Conservation (phyloP, 1,140 invertebrate species). For the Pogonognathellus flavescens region DNA sequence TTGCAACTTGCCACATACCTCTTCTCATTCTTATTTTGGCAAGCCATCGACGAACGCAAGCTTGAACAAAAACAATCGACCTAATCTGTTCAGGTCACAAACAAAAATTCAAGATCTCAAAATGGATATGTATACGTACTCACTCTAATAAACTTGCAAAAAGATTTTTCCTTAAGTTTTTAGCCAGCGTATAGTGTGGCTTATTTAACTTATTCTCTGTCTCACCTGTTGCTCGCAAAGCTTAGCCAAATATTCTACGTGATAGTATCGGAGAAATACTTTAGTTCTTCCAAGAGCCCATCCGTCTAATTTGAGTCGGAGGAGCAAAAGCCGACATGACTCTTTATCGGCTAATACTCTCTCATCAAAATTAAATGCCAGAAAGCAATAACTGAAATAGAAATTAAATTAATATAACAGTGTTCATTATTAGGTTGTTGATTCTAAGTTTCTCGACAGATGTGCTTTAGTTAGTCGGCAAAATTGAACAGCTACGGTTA, state of each 20-base stretch:
- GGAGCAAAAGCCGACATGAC: slow-evolving; percentile 79
- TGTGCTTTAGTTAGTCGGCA: too few species aligned
- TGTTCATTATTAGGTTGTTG: not conserved
- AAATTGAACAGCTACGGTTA: too few species aligned
- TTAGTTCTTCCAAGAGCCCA: slow-evolving; percentile 88
- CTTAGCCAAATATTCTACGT: slow-evolving; percentile 84
- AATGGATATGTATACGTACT: not conserved
- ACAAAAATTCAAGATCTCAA: not conserved
- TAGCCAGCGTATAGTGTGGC: too few species aligned
- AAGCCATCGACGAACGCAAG: slow-evolving; percentile 80
- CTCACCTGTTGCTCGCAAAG: slow-evolving; percentile 80
- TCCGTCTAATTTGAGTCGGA: slow-evolving; percentile 83
- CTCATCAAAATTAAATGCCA: slow-evolving; percentile 83
- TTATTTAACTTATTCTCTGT: too few species aligned
- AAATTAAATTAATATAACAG: slow-evolving; percentile 19
- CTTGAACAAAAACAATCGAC: slow-evolving; percentile 81
- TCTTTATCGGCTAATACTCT: slow-evolving; percentile 79
- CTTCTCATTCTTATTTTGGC: slow-evolving; percentile 73
- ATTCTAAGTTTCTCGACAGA: too few species aligned
- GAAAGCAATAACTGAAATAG: slow-evolving; percentile 80
- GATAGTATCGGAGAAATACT: slow-evolving; percentile 89
- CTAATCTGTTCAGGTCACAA: slow-evolving; percentile 71
- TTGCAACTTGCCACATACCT: slow-evolving; percentile 74
- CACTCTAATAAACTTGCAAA: too few species aligned
- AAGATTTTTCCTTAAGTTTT: too few species aligned